A percentile compares a stretch with the other conserved stretches of the same genome.
Conservation (phyloP, 2,113 vertebrate genomes). For the Pelobates fuscus region DNA sequence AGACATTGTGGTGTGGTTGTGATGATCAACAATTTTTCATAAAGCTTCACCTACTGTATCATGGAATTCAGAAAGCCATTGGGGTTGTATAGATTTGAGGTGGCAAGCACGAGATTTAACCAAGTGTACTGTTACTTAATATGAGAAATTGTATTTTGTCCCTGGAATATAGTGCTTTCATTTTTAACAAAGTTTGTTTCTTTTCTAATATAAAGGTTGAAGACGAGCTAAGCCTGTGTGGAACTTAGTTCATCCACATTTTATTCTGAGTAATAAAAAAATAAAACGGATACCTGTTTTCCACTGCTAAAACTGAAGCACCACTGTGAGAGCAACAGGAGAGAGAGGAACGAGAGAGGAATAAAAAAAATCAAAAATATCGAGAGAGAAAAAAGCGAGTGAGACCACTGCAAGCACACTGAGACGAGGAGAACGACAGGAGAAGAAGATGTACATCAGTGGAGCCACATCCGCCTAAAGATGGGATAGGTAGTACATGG, state of each 20-base stretch:
- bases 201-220: conserved; percentile 68
- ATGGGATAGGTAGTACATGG: conserved; percentile 38
- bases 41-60: too few species aligned
- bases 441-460: conserved; percentile 59
- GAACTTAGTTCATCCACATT: conserved; percentile 93
- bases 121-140: too few species aligned
- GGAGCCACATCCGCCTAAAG: conserved; percentile 30
- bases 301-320: conserved; percentile 98
- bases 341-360: conserved; percentile 71
- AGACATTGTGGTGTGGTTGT: too few species aligned
- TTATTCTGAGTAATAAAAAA: conserved; percentile 97
- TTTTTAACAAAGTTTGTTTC: background rate
- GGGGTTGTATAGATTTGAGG: too few species aligned
- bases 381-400: conserved; percentile 68
- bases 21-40: too few species aligned
- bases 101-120: too few species aligned
- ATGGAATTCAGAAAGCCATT: too few species aligned
- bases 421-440: conserved; percentile 73
- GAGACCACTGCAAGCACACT: conserved; percentile 77
- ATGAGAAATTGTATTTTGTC: too few species aligned
- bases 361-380: conserved; percentile 67
- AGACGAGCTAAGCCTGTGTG: conserved; percentile 85
- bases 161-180: too few species aligned
- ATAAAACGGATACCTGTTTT: conserved; percentile 97
- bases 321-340: conserved; percentile 93